A percentile compares a stretch with the other conserved stretches of the same genome.
phyloP scores from a whole-genome alignment of 2,888 invertebrate genomes.

The Tyria jacobaeae region DNA sequence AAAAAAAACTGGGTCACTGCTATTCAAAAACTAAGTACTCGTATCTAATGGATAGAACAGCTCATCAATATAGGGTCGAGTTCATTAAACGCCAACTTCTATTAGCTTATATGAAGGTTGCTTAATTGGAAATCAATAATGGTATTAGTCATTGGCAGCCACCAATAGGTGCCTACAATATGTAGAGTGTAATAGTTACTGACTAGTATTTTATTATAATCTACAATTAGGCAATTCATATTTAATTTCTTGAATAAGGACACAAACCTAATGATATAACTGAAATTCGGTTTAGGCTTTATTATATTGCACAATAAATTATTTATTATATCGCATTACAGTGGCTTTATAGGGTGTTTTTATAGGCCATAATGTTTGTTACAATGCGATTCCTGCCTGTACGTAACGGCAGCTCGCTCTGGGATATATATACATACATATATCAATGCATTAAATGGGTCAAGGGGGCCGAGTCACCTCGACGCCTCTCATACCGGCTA shows the following conservation, averaged over 20 bases:
- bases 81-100: conserved; percentile 3
- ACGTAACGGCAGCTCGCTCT: conserved; percentile 22
- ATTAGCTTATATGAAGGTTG: background rate
- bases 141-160: conserved; percentile 1
- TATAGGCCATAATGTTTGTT: conserved; percentile 49
- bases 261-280: no score
- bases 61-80: conserved; percentile 2
- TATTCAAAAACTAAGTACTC: no score
- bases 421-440: conserved; percentile 67
- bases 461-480: conserved; percentile 57
- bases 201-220: no score
- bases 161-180: no score
- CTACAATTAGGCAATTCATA: no score
- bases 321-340: conserved; percentile 33
- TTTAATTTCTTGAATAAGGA: no score
- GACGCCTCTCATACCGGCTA: conserved; percentile 25
- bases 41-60: background rate
- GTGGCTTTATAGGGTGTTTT: conserved; percentile 26
- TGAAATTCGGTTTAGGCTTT: no score
- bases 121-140: conserved; percentile 14
- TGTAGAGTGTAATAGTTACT: no score
- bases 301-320: background rate
- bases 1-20: no score
- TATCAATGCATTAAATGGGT: conserved; percentile 71
- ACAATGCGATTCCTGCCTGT: conserved; percentile 36